Evolutionary conservation across 2,113 vertebrate genomes (phyloP), one percentile per base, ranked within the genome.

Genomic region (Pagrus major): DNA sequence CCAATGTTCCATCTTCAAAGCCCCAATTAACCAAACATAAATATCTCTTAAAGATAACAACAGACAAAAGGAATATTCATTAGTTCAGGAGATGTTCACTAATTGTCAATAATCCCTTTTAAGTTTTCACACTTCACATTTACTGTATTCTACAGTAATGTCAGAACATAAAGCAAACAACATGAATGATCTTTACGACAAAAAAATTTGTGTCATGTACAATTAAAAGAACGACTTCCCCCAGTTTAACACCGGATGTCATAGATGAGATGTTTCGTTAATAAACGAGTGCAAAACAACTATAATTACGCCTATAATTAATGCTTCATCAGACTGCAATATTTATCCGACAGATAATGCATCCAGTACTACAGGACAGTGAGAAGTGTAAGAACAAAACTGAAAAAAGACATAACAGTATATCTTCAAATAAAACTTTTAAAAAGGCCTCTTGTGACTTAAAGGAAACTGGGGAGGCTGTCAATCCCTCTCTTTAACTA

Each of bases 201-300:
- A 18, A 31, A n/a, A 58, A 79, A 52, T 46, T 1, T 52, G 15
- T 42, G 4, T 68, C 20, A 52, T 49, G 31, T 31, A 46, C 16
- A 63, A n/a, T 51, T 35, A 1, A 20, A 69, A 60, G n/a, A 51
- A 41, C 14, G 4, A 21, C 10, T 21, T 23, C 15, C 2, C 2
- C 9, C 1, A 5, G 23, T 31, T 9, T 39, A 25, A 44, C 31
- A 47, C 41, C 56, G 8, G 21, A 63, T 55, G 20, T 61, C 5
- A 64, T 11, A 18, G 18, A 11, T 20, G 6, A n/a, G 15, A 6
- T 51, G 21, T 46, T 63, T 25, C 18, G 5, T 20, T 35, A 6
- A n/a, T 49, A 15, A 72, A 51, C 33, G 61, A 39, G 61, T 82
- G 75, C 63, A 74, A 83, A 80, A 70, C 39, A 65, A 27, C 5